Evolutionary conservation across 2,797 vertebrate species (phyloP).

Genomic region (Clarias laeviceps): DNA sequence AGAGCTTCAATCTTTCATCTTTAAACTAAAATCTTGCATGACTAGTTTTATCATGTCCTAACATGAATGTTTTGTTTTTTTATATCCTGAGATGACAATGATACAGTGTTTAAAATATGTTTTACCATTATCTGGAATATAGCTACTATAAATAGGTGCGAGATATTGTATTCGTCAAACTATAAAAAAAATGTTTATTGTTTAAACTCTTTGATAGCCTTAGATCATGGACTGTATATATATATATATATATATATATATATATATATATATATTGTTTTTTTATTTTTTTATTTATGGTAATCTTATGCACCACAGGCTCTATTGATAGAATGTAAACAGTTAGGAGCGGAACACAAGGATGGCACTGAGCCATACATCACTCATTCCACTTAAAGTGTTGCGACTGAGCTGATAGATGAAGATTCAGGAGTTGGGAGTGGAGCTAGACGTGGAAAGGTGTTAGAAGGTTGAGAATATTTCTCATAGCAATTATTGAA

Average conservation of each 20-base stretch:
- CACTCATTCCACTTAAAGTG: constrained; percentile 89
- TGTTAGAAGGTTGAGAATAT: constrained; percentile 90
- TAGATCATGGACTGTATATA: constrained; percentile 71
- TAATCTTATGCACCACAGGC: constrained; percentile 86
- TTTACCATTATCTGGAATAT: neutral
- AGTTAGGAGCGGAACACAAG: constrained; percentile 82
- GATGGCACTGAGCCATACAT: constrained; percentile 88
- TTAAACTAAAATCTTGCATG: neutral
- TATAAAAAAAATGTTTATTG: constrained; percentile 12
- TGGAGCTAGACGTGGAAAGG: constrained; percentile 81
- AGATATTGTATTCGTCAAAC: constrained; percentile 10
- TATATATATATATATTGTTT: too few relatives aligned
- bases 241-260: too few relatives aligned
- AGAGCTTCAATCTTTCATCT: neutral
- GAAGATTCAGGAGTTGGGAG: constrained; percentile 82
- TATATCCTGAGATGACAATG: neutral
- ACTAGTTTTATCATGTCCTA: neutral
- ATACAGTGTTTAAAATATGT: neutral
- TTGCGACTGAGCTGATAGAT: constrained; percentile 87
- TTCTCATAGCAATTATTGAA: constrained; percentile 98
- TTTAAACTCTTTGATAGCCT: constrained; percentile 63
- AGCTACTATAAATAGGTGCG: neutral
- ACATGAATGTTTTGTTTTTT: neutral
- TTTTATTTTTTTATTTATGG: constrained; percentile 81
- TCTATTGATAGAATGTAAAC: constrained; percentile 92